Evolutionary conservation across 2,888 invertebrate species (phyloP).

Genomic region (Amblyjoppa proteus): DNA sequence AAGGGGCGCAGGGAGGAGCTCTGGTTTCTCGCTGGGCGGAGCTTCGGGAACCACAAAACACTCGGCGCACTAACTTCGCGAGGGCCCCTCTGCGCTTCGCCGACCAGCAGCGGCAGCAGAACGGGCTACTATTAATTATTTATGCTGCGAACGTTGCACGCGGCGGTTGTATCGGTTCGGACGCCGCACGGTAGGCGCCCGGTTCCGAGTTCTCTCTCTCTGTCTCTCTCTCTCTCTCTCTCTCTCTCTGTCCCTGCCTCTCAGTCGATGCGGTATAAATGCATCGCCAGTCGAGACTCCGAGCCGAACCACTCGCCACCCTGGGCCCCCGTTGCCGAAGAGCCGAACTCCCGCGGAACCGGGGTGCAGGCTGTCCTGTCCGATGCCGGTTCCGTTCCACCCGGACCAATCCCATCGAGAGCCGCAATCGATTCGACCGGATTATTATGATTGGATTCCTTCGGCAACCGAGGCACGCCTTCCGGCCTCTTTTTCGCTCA

Average conservation of each 20-base stretch:
- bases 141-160: constrained; percentile 82
- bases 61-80: constrained; percentile 62
- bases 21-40: constrained; percentile 83
- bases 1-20: constrained; percentile 82
- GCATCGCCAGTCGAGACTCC: constrained; percentile 22
- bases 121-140: constrained; percentile 84
- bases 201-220: constrained; percentile 68
- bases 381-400: constrained; percentile 60
- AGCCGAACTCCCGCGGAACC: constrained; percentile 13
- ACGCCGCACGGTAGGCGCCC: constrained; percentile 67
- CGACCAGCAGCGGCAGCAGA: constrained; percentile 74
- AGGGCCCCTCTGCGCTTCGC: constrained; percentile 57
- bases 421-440: constrained; percentile 82
- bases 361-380: constrained; percentile 3
- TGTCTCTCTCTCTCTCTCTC: too few species aligned
- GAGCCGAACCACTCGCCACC: neutral
- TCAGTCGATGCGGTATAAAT: constrained; percentile 51
- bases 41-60: constrained; percentile 78
- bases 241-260: constrained; percentile 61
- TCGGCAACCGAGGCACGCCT: constrained; percentile 80
- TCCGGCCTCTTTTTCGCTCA: constrained; percentile 64
- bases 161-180: constrained; percentile 71
- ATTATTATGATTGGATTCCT: constrained; percentile 85
- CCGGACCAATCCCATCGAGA: constrained; percentile 83
- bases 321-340: neutral